A percentile compares a stretch with the other conserved stretches of the same genome.
phyloP scores from a whole-genome alignment of 2,888 invertebrate genomes.

The Xanthia togata region DNA sequence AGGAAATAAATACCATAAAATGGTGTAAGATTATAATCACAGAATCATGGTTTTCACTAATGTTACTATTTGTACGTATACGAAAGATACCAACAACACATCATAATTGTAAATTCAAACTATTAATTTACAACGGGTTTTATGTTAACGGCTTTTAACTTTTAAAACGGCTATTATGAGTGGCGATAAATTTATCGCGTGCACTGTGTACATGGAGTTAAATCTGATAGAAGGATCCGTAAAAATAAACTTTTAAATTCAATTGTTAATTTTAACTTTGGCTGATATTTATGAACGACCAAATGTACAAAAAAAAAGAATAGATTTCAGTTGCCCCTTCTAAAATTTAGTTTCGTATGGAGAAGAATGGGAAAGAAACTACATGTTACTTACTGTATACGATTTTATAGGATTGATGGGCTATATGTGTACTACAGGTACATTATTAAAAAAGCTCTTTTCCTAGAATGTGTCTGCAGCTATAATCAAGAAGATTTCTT shows the following conservation, averaged over 20 bases:
- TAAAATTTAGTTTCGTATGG: too few relatives aligned
- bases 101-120: conserved; percentile 54
- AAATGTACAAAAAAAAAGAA: too few relatives aligned
- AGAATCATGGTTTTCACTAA: not conserved
- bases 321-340: too few relatives aligned
- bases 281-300: not conserved
- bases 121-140: conserved; percentile 65
- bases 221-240: conserved; percentile 29
- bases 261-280: not conserved
- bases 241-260: not conserved
- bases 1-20: not conserved
- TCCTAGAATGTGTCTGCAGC: not conserved
- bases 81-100: conserved; percentile 11
- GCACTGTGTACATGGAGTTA: conserved; percentile 58
- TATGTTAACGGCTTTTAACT: conserved; percentile 73
- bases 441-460: not conserved
- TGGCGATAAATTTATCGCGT: conserved; percentile 75
- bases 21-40: not conserved
- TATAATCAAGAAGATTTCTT: not conserved
- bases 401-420: not conserved
- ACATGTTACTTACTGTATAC: too few relatives aligned
- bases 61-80: not conserved
- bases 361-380: too few relatives aligned
- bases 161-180: conserved; percentile 79
- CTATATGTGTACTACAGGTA: not conserved